Percentiles rank a stretch among this genome's conserved stretches.
These are phyloP conservation scores for Corythornis madagascariensis DNA, from an alignment of 2,113 vertebrate species.

Conservation along the genomic window DNA sequence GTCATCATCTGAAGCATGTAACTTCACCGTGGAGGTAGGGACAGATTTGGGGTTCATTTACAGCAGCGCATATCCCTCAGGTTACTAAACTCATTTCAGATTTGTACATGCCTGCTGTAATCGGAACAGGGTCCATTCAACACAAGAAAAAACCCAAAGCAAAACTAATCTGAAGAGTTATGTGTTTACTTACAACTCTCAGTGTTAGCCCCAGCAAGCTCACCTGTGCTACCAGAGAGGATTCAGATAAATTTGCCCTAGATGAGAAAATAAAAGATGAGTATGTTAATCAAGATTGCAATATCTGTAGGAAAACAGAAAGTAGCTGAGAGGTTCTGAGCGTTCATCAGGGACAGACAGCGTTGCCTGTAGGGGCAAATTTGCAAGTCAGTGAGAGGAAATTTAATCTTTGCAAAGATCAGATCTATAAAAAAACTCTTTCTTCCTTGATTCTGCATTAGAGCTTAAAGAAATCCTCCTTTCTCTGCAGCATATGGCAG, in stretches of 20 bases:
- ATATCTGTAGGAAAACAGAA: constrained; percentile 50
- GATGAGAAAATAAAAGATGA: constrained; percentile 44
- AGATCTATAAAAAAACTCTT: constrained; percentile 59
- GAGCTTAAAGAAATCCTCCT: constrained; percentile 57
- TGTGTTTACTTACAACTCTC: constrained; percentile 63
- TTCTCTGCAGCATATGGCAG: constrained; percentile 54
- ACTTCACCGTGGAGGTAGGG: not conserved
- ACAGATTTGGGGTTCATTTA: not conserved
- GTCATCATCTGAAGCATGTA: not conserved
- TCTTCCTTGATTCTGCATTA: constrained; percentile 51
- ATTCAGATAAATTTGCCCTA: constrained; percentile 77
- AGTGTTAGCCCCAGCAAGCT: constrained; percentile 59
- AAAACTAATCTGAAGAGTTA: not conserved
- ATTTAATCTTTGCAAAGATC: constrained; percentile 67
- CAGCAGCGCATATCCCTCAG: not conserved
- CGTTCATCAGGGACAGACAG: constrained; percentile 13
- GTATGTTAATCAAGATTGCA: constrained; percentile 45
- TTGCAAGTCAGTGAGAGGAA: constrained; percentile 57
- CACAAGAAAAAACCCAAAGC: not conserved
- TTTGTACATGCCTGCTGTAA: not conserved
- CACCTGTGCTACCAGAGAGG: constrained; percentile 65
- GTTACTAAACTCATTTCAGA: not conserved
- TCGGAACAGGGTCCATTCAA: not conserved
- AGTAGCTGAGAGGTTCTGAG: constrained; percentile 18
- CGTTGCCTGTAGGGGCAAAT: constrained; percentile 22